Percentiles rank a stretch among this genome's conserved stretches.
Evolutionary conservation across 2,113 vertebrate genomes (phyloP).

Genomic region (Elephantulus edwardii): DNA sequence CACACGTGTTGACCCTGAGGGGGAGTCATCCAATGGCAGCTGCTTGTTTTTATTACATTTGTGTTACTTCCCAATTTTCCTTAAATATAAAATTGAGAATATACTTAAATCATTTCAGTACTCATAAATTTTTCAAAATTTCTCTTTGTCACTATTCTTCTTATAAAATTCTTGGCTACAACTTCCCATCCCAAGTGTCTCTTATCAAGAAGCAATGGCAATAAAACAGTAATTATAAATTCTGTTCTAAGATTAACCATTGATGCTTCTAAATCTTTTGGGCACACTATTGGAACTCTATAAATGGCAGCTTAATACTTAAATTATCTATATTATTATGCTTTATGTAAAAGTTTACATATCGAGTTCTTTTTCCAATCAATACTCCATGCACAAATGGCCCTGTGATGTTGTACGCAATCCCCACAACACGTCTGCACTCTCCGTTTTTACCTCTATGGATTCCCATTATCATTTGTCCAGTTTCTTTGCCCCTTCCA

Average conservation of each 20-base stretch:
- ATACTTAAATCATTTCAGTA: conserved; percentile 11
- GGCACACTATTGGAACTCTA: background rate
- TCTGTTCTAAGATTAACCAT: background rate
- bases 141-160: background rate
- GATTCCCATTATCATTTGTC: background rate
- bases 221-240: background rate
- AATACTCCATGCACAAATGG: no score
- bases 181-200: background rate
- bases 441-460: background rate
- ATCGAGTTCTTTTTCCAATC: background rate
- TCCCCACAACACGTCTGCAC: background rate
- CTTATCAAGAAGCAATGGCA: background rate
- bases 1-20: background rate
- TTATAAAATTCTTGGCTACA: background rate
- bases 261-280: background rate
- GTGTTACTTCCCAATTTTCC: background rate
- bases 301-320: background rate
- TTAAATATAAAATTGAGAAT: conserved; percentile 32
- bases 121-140: conserved; percentile 32
- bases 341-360: background rate
- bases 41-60: background rate
- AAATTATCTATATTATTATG: background rate
- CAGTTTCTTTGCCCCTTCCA: background rate
- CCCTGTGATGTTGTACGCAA: background rate
- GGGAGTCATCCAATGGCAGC: background rate